Percentiles rank a stretch among this genome's conserved stretches.
Evolutionary conservation across 2,888 invertebrate genomes (phyloP).

Genomic region (Drosophila cracens): DNA sequence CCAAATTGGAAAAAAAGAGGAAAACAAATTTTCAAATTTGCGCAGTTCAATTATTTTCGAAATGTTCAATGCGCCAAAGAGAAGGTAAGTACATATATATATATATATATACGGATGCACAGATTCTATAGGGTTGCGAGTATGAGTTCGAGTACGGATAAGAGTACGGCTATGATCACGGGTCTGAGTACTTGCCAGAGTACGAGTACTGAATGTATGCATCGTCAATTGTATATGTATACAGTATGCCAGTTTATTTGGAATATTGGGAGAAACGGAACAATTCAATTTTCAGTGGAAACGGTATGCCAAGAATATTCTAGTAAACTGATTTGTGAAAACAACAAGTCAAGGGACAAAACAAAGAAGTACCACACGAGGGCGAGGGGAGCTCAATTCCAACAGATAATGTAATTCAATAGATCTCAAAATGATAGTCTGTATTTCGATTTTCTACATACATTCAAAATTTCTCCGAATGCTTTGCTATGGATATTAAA

Average conservation of each 20-base stretch:
- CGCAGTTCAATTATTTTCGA: constrained; percentile 72
- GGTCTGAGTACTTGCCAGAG: background rate
- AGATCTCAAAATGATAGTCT: constrained; percentile 27
- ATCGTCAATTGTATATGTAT: background rate
- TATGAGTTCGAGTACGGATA: background rate
- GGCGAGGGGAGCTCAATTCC: background rate
- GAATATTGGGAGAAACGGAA: constrained; percentile 37
- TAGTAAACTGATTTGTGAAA: constrained; percentile 48
- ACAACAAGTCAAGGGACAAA: constrained; percentile 28
- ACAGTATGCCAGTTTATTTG: constrained; percentile 24
- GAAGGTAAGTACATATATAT: constrained; percentile 29
- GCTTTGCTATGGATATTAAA: background rate
- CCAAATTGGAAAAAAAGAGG: constrained; percentile 25
- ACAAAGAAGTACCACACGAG: constrained; percentile 12
- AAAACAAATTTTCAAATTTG: constrained; percentile 64
- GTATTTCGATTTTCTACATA: background rate
- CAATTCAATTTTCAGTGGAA: constrained; percentile 43
- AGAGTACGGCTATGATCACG: background rate
- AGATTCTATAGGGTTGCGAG: constrained; percentile 9
- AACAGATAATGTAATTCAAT: constrained; percentile 27
- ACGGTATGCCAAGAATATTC: constrained; percentile 41
- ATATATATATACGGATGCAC: constrained; percentile 14
- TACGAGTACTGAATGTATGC: constrained; percentile 2
- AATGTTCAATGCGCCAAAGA: constrained; percentile 34
- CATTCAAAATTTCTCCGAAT: background rate